These are phyloP conservation scores for Ispidina picta DNA, from an alignment of 2,797 vertebrate species.

Conservation along the genomic window DNA sequence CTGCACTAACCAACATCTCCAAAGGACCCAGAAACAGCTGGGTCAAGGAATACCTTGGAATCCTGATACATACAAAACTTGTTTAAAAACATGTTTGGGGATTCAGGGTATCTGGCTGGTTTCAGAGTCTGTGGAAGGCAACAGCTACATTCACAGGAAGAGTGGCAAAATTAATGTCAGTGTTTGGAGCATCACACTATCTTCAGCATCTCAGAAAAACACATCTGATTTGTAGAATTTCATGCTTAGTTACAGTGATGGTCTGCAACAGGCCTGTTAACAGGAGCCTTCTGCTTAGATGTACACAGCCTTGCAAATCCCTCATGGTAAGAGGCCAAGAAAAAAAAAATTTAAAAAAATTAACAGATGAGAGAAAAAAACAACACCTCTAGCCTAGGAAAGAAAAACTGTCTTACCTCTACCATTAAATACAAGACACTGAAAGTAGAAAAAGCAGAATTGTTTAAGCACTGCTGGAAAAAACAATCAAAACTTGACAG, in stretches of 20 bases:
- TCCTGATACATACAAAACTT: neutral
- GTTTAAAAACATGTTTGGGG: neutral
- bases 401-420: neutral
- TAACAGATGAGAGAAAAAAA: neutral
- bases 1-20: neutral
- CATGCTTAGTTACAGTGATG: neutral
- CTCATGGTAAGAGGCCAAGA: neutral
- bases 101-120: neutral
- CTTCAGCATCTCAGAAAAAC: neutral
- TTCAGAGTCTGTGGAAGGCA: neutral
- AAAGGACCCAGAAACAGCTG: neutral
- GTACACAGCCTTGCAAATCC: neutral
- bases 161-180: neutral
- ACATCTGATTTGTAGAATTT: neutral
- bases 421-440: neutral
- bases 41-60: neutral
- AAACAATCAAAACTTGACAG: neutral
- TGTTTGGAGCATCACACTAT: neutral
- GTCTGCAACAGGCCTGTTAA: neutral
- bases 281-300: neutral
- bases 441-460: neutral
- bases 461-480: neutral
- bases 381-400: neutral
- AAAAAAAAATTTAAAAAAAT: neutral
- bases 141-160: neutral